Evolutionary conservation across 2,797 vertebrate genomes (phyloP), one percentile per base, ranked within the genome.

Genomic region (Cyclura pinguis): DNA sequence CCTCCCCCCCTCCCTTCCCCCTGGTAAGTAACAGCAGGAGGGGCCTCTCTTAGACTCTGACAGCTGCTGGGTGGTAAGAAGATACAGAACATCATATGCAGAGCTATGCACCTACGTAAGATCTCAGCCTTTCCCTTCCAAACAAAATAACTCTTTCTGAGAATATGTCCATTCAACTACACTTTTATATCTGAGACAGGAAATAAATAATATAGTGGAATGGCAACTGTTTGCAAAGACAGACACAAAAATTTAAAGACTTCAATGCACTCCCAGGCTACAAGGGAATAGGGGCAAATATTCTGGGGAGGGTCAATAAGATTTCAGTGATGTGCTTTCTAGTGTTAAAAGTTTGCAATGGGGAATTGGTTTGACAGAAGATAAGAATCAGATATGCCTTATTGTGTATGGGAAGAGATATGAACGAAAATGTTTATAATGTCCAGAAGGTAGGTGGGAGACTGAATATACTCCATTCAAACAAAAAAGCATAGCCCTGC

Each of bases 241-340:
- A 10, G 38, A 1, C 62, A 52, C 52, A 72, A 85, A 52, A 35
- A 32, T 80, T 55, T 69, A 72, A 78, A 89, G n/a, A 69, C 67
- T 24, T 42, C 62, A 80, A 77, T 35, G 3, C 27, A 38, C 18
- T 89, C 24, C 69, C 50, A 22, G 16, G 12, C 9, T 80, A 42
- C 62, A 80, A 80, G 9, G 59, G 6, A 57, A 85, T 35, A 69
- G 84, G 2, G 14, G 62, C 83, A 89, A 80, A 69, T 14, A 18
- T 47, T 89, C 85, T 57, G 69, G 50, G 50, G 50, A 72, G n/a
- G 50, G 50, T 85, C 84, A 78, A 69, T 87, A 69, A 57, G 88
- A 89, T 89, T 72, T 80, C 69, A 80, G 35, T 32, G 47, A 55
- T 85, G 62, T 80, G 24, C 73, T 85, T 85, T 83, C 67, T 67